Base-by-base conservation (phyloP, 2,797 vertebrate genomes). In the Sparus aurata region DNA sequence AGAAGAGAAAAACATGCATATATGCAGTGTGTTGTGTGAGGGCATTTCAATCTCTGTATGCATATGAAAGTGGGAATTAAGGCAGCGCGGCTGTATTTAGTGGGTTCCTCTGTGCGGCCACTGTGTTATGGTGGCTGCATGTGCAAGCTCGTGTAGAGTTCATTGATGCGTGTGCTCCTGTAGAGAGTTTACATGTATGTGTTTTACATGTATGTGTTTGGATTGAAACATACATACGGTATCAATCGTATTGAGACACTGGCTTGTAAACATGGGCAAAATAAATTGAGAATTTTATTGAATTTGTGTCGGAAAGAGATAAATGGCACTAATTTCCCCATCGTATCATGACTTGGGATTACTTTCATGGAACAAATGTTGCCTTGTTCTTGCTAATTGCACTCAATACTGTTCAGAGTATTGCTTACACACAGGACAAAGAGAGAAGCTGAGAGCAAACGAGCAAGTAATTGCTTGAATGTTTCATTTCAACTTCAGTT, bases 301-400 rank as follows among this genome's bases (percentile, higher is more conserved):
- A 69, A 20, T 70, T 75, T 53, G n/a, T 64, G 58, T 78, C 59
- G 45, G 59, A 62, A 22, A 18, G 45, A 75, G 74, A 81, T 57
- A 0, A 22, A 78, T 70, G 18, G 22, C 0, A 4, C 12, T 78
- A 52, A 77, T 80, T 84, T 68, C 27, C 41, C 9, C 25, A 12
- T 57, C 53, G 20, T 23, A 34, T 69, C 57, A 69, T 50, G 23
- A 6, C 41, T 57, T 43, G 38, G 53, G 15, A 69, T 82, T 50
- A 52, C 59, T 52, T 73, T n/a, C 12, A 12, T 27, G 4, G 23
- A 67, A 65, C 12, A 6, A 53, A 46, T 22, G 45, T 11, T 53
- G 9, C 27, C 74, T 65, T 61, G 55, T 60, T 65, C 67, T 60
- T 41, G 15, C 55, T 46, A 77, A 85, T 65, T 67, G 34, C n/a